Evolutionary conservation across 2,113 vertebrate species (phyloP), one percentile per base, ranked within the genome.

Genomic region (Callaeas wilsoni): DNA sequence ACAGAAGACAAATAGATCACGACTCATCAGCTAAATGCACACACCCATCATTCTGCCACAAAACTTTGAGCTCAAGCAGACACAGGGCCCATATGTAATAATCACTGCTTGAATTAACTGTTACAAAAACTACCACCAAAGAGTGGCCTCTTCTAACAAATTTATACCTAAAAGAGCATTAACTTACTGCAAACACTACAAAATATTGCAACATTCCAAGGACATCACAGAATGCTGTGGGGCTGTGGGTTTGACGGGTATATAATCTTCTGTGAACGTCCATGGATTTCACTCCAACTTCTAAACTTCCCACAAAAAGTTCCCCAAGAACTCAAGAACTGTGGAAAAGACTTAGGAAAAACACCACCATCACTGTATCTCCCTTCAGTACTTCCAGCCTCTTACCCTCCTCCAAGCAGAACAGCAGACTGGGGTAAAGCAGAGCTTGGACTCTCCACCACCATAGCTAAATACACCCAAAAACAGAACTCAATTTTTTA

Each of bases 401-500:
- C 44, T 59, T 35, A 53, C 53, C 73, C 53, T 68, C 32, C 62
- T 80, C 37, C 67, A 70, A 29, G 55, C 55, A 71, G 29, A 83
- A 49, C n/a, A 70, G 29, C 27, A 21, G 18, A 56, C 12, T 33
- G 11, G 56, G 42, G 41, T 50, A 85, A 84, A 86, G 50, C 67
- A 83, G 44, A 90, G 63, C 64, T n/a, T 49, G 64, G 55, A 78
- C 60, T 68, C 68, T 86, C 37, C 22, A 75, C 16, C 62, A 67
- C 29, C 76, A 81, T 8, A 84, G 90, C 85, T 90, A 78, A 80
- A 71, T 90, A 69, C 56, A 71, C 52, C 93, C 93, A 71, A 88
- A 82, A n/a, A 4, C 35, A 90, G 57, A 74, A 90, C 87, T 86
- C 75, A 65, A 3, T 16, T 69, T 79, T 96, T 96, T 94, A 83